phyloP scores from a whole-genome alignment of 2,113 vertebrate species.

The Sisor rabdophorus region DNA sequence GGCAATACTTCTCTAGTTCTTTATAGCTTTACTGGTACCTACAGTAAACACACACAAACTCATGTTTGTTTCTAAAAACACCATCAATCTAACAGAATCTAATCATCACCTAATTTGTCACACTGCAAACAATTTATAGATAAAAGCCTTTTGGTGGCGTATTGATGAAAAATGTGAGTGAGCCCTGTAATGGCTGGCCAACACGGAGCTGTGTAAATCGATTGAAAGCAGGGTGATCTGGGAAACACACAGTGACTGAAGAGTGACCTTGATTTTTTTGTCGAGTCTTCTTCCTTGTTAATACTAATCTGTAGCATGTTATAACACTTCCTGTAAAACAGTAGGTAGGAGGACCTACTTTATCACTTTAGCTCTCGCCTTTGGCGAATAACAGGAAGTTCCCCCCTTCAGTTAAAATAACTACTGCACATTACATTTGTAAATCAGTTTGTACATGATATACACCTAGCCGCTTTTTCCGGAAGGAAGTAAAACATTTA shows the following conservation, averaged over 20 bases:
- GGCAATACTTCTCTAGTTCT: too few relatives aligned
- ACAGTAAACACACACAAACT: not conserved
- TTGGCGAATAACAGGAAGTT: constrained; percentile 35
- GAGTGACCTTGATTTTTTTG: not conserved
- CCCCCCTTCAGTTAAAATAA: not conserved
- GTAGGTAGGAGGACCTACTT: not conserved
- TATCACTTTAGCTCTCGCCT: not conserved
- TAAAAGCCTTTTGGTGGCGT: not conserved
- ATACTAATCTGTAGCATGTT: not conserved
- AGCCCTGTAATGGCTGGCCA: not conserved
- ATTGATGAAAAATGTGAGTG: constrained; percentile 9
- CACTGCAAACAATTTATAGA: constrained; percentile 21
- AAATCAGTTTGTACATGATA: too few relatives aligned
- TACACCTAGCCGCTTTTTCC: too few relatives aligned
- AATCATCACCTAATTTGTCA: not conserved
- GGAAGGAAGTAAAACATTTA: too few relatives aligned
- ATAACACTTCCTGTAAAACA: not conserved
- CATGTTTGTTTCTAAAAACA: not conserved
- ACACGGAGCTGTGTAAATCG: not conserved
- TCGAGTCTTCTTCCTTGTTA: not conserved
- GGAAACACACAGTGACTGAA: constrained; percentile 5
- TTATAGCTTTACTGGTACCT: too few relatives aligned
- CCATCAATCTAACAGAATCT: not conserved
- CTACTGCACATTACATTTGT: too few relatives aligned
- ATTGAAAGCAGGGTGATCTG: not conserved